Base-by-base conservation (phyloP, 2,888 invertebrate genomes). In the Spicauda simplicius region DNA sequence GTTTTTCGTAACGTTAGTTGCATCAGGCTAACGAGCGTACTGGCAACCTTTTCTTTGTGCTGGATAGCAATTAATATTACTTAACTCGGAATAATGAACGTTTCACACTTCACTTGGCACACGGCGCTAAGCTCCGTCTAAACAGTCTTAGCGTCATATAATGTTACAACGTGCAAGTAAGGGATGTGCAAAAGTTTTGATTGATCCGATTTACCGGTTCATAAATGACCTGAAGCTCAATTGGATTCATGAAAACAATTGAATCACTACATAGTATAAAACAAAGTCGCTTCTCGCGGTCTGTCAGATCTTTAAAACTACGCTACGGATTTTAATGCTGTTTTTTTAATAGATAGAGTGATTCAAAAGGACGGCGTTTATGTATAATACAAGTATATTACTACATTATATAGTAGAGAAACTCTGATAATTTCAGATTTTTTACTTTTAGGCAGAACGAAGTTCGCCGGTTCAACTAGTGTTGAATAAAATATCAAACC, bases 1-100 rank as follows among this genome's bases (percentile, higher is more conserved):
- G 69, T 69, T 78, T 90, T 86, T 88, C 82, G 85, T 80, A 89
- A 90, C 76, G 25, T 25, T 71, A 65, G 67, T 77, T 85, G 88
- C 78, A 79, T 82, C 85, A 78, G 69, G 63, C 67, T 83, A 85
- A 83, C 81, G 75, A 84, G 81, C 80, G 75, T 87, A 80, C 79
- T 84, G 74, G 76, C 77, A 83, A 82, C 81, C 84, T 85, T 83
- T 86, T 84, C 85, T 87, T 86, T 85, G 84, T 82, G 78, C 77
- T 78, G 77, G 78, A 80, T 84, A 78, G 86, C 82, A 87, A 89
- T 90, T 91, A 89, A 87, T 88, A 89, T 88, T 88, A 87, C 89
- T 89, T 90, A 89, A 86, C 79, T 74, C 70, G 72, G 77, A 85
- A 85, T 86, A 89, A 88, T 86, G 82, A 84, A 80, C 74, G 81